Percentiles rank a stretch among this genome's conserved stretches.
Conservation (phyloP, 2,888 invertebrate genomes). For the Aproaerema taeniolella region DNA sequence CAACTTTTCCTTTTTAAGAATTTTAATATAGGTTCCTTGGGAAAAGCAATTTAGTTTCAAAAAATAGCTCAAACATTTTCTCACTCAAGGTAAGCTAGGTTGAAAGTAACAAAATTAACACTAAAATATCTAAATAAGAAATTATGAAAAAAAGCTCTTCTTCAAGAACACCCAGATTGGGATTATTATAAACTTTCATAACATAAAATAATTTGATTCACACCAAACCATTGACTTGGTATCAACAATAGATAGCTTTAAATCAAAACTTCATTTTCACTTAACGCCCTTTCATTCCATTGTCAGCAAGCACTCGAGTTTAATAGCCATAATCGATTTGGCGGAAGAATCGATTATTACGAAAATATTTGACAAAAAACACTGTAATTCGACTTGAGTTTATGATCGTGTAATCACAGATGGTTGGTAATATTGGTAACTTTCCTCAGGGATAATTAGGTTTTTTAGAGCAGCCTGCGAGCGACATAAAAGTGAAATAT, state of each 20-base stretch:
- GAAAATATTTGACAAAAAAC: constrained; percentile 41
- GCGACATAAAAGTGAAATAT: constrained; percentile 47
- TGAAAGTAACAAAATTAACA: too few species aligned
- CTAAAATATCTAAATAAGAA: too few species aligned
- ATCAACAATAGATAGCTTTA: constrained; percentile 30
- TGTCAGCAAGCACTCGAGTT: constrained; percentile 30
- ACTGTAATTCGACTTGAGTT: constrained; percentile 39
- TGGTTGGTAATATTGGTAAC: background rate
- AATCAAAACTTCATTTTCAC: constrained; percentile 39
- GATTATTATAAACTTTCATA: too few species aligned
- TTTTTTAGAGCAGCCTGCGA: constrained; percentile 32
- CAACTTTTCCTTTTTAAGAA: too few species aligned
- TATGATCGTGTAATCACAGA: constrained; percentile 47
- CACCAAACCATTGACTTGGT: constrained; percentile 25
- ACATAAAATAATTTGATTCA: constrained; percentile 24
- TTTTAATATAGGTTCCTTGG: too few species aligned
- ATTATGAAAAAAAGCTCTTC: too few species aligned
- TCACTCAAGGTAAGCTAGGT: too few species aligned
- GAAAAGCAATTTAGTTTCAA: too few species aligned
- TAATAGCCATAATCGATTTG: constrained; percentile 35
- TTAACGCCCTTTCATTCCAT: constrained; percentile 32
- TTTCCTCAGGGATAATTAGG: constrained; percentile 17
- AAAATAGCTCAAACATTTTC: too few species aligned
- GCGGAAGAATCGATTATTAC: constrained; percentile 35
- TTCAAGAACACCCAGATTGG: too few species aligned